Conservation (phyloP, 2,888 invertebrate species). For the Drosophila kambysellisi region DNA sequence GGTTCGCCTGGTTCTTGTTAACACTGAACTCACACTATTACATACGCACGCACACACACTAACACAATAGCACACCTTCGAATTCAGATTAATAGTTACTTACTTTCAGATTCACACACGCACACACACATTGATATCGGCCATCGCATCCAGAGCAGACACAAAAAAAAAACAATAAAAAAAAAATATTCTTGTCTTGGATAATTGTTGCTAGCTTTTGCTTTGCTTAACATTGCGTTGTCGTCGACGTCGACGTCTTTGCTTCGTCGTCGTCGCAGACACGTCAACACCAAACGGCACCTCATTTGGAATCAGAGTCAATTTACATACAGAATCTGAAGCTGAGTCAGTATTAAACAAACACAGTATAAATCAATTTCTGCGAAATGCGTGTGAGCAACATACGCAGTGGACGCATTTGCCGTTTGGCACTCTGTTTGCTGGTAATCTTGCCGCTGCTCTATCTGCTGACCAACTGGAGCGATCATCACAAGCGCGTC, state of each 20-base stretch:
- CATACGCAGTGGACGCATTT: constrained; percentile 87
- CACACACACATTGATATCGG: constrained; percentile 31
- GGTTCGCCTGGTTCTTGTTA: constrained; percentile 53
- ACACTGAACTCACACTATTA: background rate
- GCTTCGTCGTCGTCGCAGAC: constrained; percentile 31
- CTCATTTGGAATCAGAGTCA: background rate
- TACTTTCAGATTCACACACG: constrained; percentile 45
- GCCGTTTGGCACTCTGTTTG: constrained; percentile 86
- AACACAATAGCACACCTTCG: constrained; percentile 4
- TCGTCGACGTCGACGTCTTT: constrained; percentile 10
- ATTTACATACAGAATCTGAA: background rate
- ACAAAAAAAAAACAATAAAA: constrained; percentile 19
- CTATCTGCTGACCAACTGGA: constrained; percentile 88
- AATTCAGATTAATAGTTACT: constrained; percentile 31
- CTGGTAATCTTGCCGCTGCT: constrained; percentile 87
- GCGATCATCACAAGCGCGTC: constrained; percentile 85
- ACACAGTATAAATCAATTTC: background rate
- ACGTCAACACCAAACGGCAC: constrained; percentile 42
- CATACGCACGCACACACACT: background rate
- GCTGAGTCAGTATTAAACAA: background rate
- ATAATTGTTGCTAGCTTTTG: constrained; percentile 35
- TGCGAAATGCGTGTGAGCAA: constrained; percentile 87
- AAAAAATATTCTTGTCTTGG: constrained; percentile 34
- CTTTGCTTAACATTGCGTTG: constrained; percentile 33
- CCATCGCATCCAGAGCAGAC: constrained; percentile 25